These are phyloP conservation scores for Lamproptera curius DNA, from an alignment of 2,888 invertebrate genomes.

Conservation along the genomic window DNA sequence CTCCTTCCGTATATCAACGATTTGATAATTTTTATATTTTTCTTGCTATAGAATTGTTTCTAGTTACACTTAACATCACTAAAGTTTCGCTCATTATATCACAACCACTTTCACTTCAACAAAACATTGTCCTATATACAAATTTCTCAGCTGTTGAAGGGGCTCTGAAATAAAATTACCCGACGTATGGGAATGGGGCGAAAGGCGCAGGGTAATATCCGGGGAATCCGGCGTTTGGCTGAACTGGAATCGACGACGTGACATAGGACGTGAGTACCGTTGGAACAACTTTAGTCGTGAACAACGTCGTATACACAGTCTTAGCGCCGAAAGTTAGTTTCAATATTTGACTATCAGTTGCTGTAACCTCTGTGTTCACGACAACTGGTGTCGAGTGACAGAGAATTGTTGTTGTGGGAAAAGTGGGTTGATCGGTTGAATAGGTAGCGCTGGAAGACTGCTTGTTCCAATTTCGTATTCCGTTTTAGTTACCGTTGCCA, in stretches of 20 bases:
- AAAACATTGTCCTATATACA: conserved; percentile 24
- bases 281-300: conserved; percentile 89
- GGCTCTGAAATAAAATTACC: conserved; percentile 54
- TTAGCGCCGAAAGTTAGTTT: conserved; percentile 95
- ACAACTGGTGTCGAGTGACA: conserved; percentile 89
- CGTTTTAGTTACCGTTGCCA: conserved; percentile 88
- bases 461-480: conserved; percentile 88
- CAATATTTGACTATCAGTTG: conserved; percentile 88
- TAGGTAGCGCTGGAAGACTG: conserved; percentile 79
- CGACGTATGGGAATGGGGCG: conserved; percentile 86
- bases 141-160: background rate
- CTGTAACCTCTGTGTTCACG: conserved; percentile 86
- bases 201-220: conserved; percentile 88
- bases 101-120: conserved; percentile 43
- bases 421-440: conserved; percentile 76
- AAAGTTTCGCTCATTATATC: conserved; percentile 35
- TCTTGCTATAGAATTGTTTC: too few relatives aligned
- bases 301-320: conserved; percentile 91
- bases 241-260: conserved; percentile 87
- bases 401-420: conserved; percentile 84
- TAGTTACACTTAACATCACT: too few relatives aligned
- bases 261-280: conserved; percentile 90
- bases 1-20: too few relatives aligned
- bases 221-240: conserved; percentile 84
- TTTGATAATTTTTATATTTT: conserved; percentile 66